Base-by-base conservation (phyloP, 1,140 invertebrate species). In the Scaptomyza graminum region DNA sequence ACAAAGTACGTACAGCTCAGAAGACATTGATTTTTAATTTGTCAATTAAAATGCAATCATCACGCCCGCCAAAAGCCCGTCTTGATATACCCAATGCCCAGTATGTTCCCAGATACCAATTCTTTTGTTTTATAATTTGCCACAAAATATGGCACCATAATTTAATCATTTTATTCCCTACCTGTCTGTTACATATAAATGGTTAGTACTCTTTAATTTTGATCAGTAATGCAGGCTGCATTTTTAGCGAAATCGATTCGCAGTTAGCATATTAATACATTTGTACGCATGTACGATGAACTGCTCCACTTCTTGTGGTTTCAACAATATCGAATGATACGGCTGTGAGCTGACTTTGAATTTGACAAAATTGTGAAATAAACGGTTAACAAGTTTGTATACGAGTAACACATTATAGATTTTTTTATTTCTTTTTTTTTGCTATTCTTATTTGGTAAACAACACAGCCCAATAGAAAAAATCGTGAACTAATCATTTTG, bases 1-100 rank as follows among this genome's bases (percentile, higher is more conserved):
- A 84, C 63, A 83, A 69, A 63, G 84, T 83, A 88, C 83, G 83
- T 88, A 84, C 78, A 73, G 59, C 46, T 76, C 55, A 57, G 62
- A 61, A 47, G 72, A 50, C 83, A 88, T 88, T 83, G 83, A 83
- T 88, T 88, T 89, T 88, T 88, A 88, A 88, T 88, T 89, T 83
- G 73, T 79, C 72, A 83, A 88, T 88, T 88, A 88, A 88, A 89
- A 88, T 83, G 79, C 83, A 71, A 88, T 88, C 79, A 89, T 88
- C 83, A 88, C 83, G 84, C 69, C 76, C 78, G 54, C 5, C 63
- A 67, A 51, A 54, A 41, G 28, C 41, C 52, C 57, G 56, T 56
- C 65, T 37, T 31, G 15, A 66, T 46, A 49, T 63, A 16, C 34
- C 46, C 46, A 46, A 22, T 59, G 57, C 63, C 41, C 69, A 43